Percentiles rank a stretch among this genome's conserved stretches.
Conservation (phyloP, 1,140 invertebrate genomes). For the Leptinotarsa texana region DNA sequence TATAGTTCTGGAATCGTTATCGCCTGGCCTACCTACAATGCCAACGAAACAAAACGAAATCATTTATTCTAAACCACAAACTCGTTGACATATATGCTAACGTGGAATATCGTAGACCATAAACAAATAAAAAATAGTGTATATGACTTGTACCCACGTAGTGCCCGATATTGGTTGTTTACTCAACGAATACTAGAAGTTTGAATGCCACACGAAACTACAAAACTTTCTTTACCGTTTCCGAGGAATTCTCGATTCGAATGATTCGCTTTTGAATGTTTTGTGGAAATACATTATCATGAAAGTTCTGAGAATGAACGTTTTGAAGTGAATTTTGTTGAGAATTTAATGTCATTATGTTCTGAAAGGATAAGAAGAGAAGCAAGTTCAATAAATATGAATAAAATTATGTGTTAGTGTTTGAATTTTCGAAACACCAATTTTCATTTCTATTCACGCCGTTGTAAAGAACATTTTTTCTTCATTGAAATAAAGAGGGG, state of each 20-base stretch:
- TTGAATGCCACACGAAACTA: neutral
- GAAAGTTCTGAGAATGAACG: no score
- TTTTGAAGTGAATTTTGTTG: no score
- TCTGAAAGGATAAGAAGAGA: no score
- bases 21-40: no score
- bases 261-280: neutral
- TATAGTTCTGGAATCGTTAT: no score
- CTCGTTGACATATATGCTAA: neutral
- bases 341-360: no score
- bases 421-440: no score
- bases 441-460: no score
- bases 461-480: no score
- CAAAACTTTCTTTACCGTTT: constrained; percentile 14
- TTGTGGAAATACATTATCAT: neutral
- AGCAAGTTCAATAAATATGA: no score
- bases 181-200: neutral
- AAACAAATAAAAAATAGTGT: neutral
- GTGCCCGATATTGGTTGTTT: neutral
- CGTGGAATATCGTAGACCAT: neutral
- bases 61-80: neutral
- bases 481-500: no score
- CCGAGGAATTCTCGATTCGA: neutral
- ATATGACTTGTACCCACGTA: neutral
- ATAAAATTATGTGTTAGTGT: no score
- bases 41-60: neutral